Evolutionary conservation across 2,113 vertebrate genomes (phyloP).

Genomic region (Parotia lawesii): DNA sequence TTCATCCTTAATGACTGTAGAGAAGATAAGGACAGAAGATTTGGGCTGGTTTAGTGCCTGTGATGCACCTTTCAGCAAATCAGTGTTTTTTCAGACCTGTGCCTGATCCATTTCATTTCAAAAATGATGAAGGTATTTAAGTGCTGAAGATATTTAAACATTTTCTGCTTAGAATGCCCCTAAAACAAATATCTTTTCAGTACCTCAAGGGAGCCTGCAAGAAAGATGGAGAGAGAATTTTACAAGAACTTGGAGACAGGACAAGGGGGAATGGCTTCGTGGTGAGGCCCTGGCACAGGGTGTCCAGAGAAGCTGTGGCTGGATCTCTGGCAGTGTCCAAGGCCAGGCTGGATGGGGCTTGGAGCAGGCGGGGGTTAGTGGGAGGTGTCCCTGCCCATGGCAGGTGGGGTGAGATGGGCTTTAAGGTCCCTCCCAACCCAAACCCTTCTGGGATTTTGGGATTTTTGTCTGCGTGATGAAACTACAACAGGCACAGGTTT

Average conservation of each 20-base stretch:
- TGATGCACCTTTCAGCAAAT: not conserved
- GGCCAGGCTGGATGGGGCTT: not conserved
- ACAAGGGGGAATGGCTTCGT: not conserved
- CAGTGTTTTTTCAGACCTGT: not conserved
- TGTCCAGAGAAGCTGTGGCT: not conserved
- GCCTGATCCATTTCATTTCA: not conserved
- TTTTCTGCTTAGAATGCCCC: not conserved
- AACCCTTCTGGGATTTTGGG: not conserved
- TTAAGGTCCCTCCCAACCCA: not conserved
- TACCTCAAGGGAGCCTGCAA: not conserved
- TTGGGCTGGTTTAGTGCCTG: not conserved
- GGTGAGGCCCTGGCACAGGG: not conserved
- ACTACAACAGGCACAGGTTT: fast-evolving
- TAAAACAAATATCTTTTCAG: not conserved
- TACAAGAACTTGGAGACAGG: not conserved
- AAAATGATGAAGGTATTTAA: not conserved
- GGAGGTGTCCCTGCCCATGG: not conserved
- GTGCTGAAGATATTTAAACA: not conserved
- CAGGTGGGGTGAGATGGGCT: not conserved
- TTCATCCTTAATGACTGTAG: not conserved
- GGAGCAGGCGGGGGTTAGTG: not conserved
- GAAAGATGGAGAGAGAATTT: not conserved
- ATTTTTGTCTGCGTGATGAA: not conserved
- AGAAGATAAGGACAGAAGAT: not conserved
- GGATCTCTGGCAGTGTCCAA: not conserved